Base-by-base conservation (phyloP, 2,888 invertebrate species). In the Gymnosoma rotundatum region DNA sequence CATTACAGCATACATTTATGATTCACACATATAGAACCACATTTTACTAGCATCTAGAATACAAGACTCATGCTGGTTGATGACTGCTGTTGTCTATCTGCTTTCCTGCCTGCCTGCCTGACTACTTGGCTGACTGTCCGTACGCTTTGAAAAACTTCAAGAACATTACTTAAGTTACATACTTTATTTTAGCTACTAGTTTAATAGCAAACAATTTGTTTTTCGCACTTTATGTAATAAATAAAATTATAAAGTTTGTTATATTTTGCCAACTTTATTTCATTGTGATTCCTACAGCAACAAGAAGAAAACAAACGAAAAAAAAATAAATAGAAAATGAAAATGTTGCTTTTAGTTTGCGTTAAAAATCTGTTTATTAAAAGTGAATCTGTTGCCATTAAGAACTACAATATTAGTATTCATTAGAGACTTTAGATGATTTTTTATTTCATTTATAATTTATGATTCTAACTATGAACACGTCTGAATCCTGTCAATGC, bases 121-220 rank as follows among this genome's bases (percentile, higher is more conserved):
- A 20, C 73, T 61, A 14, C 9, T 1, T 9, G 8, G 1, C 38
- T 9, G 42, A 12, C 74, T 56, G 38, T 18, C 38, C 63, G 76
- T 63, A 74, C 58, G 79, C 69, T 83, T 83, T 64, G 56, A 81
- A 78, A 63, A n/a, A n/a, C 69, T 78, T 16, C 14, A 72, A 58
- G 69, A 50, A 50, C 56, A 50, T 63, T 81, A 63, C 50, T 75
- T 69, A 75, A 70, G 75, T 81, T 81, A 81, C 69, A 64, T 70
- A 81, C 81, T 70, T 82, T 64, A 82, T 81, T 82, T 70, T 20
- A 74, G 81, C 81, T 82, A 82, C 81, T 56, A 52, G 81, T 82
- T 82, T 82, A 82, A 82, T 82, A 66, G 81, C 81, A 82, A 76
- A 82, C 81, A 82, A 82, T 82, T 82, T 82, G 81, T 76, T 76